Percentiles rank a stretch among this genome's conserved stretches.
These are phyloP conservation scores for Cricetomys ansorgei DNA, from an alignment of 2,113 vertebrate genomes.

Conservation along the genomic window DNA sequence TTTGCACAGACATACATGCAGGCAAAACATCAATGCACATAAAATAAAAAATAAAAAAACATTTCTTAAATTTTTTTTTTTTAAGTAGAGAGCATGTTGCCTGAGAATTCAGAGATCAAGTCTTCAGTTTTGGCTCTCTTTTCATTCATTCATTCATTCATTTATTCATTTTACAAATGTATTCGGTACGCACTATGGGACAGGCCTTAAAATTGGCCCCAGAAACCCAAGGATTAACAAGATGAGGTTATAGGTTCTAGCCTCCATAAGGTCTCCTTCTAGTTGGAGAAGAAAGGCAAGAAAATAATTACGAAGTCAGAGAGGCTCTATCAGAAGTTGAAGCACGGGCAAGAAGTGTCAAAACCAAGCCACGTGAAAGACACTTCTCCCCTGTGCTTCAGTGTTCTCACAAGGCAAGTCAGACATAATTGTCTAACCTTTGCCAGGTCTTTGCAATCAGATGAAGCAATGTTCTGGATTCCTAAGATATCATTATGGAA, in stretches of 20 bases:
- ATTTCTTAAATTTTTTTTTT: too few species aligned
- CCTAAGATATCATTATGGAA: slow-evolving; percentile 28
- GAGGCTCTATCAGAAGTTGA: not conserved
- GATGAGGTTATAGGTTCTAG: not conserved
- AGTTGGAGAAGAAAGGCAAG: not conserved
- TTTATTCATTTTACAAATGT: not conserved
- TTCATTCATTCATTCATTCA: not conserved
- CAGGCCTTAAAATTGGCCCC: not conserved
- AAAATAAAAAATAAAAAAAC: too few species aligned
- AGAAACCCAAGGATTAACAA: not conserved
- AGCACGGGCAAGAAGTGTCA: not conserved
- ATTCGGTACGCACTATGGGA: not conserved
- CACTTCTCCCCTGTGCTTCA: too few species aligned
- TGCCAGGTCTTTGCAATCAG: not conserved
- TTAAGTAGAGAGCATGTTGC: slow-evolving; percentile 4
- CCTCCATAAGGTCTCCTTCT: not conserved
- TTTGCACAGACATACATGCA: too few species aligned
- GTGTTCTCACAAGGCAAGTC: not conserved
- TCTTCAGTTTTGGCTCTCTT: not conserved
- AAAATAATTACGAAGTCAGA: not conserved
- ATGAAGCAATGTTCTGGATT: slow-evolving; percentile 24
- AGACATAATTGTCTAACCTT: not conserved
- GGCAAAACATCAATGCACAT: too few species aligned
- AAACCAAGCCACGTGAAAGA: not conserved
- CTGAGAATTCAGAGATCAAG: not conserved